Conservation (phyloP, 2,888 invertebrate species). For the Eremobia ochroleuca region DNA sequence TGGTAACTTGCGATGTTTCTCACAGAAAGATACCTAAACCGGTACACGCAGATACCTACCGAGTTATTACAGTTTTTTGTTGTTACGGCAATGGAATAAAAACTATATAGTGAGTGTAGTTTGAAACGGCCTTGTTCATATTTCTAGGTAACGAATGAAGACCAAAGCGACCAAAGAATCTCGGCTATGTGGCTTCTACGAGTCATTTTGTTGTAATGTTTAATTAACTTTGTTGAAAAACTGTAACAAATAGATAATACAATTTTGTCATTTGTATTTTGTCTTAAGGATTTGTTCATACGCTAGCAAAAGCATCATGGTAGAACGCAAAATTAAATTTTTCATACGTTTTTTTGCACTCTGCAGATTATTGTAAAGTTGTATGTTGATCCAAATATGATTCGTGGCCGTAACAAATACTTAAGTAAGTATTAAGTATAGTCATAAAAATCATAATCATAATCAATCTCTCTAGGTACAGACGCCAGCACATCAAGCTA, state of each 20-base stretch:
- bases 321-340: too few species aligned
- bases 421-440: too few species aligned
- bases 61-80: constrained; percentile 39
- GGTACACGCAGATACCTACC: constrained; percentile 28
- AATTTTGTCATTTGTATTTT: not conserved
- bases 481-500: too few species aligned
- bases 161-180: constrained; percentile 33
- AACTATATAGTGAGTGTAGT: constrained; percentile 29
- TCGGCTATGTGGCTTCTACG: constrained; percentile 21
- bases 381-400: too few species aligned
- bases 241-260: not conserved
- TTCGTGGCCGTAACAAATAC: too few species aligned
- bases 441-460: too few species aligned
- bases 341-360: too few species aligned
- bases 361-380: too few species aligned
- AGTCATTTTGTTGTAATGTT: constrained; percentile 8
- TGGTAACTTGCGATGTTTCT: constrained; percentile 27
- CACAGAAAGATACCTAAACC: constrained; percentile 27
- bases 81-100: constrained; percentile 33
- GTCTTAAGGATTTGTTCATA: not conserved
- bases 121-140: constrained; percentile 37
- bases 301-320: too few species aligned
- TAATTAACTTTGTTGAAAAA: constrained; percentile 15
- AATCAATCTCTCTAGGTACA: too few species aligned
- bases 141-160: constrained; percentile 31